Percentiles rank a stretch among this genome's conserved stretches.
Conservation (phyloP, 2,888 invertebrate species). For the Tiliacea citrago region DNA sequence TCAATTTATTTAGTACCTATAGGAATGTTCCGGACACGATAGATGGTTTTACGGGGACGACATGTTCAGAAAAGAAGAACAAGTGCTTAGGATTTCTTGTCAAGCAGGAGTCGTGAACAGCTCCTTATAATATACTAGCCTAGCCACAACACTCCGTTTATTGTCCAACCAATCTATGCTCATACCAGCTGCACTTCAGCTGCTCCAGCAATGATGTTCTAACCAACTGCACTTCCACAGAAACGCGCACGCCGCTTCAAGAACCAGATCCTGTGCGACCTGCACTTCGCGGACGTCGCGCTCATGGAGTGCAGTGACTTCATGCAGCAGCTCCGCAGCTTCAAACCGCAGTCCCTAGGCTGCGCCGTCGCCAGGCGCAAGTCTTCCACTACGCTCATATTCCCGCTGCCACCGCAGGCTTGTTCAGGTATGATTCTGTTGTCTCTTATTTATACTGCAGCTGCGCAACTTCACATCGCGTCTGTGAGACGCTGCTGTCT, state of each 20-base stretch:
- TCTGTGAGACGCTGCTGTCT: background rate
- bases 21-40: background rate
- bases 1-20: background rate
- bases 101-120: background rate
- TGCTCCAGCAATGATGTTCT: background rate
- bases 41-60: too few relatives aligned
- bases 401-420: constrained; percentile 98
- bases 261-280: constrained; percentile 98
- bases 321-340: constrained; percentile 98
- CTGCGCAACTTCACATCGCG: background rate
- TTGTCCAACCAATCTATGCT: background rate
- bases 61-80: background rate
- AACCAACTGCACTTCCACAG: constrained; percentile 70
- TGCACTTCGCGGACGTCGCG: constrained; percentile 99
- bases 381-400: constrained; percentile 98
- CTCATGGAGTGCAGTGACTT: constrained; percentile 99
- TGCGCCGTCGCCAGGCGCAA: constrained; percentile 98
- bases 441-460: background rate
- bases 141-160: background rate
- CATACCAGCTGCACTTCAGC: too few relatives aligned
- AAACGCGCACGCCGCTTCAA: constrained; percentile 93
- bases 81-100: background rate
- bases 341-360: constrained; percentile 98
- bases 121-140: too few relatives aligned
- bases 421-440: constrained; percentile 93